Conservation (phyloP, 2,113 vertebrate genomes). For the Fregetta grallaria region DNA sequence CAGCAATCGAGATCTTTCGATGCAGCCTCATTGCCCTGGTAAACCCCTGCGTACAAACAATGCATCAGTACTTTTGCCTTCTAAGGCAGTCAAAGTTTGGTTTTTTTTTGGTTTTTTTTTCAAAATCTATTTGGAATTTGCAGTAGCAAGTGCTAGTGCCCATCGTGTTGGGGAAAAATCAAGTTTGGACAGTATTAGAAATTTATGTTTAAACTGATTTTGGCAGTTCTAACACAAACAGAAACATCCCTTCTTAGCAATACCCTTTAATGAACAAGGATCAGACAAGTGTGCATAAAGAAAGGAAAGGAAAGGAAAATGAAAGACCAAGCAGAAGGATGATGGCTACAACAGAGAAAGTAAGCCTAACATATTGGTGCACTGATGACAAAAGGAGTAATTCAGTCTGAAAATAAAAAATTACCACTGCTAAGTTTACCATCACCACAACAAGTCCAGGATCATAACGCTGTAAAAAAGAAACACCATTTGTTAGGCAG, state of each 20-base stretch:
- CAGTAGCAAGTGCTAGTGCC: conserved; percentile 83
- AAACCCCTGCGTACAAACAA: conserved; percentile 68
- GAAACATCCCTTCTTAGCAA: conserved; percentile 89
- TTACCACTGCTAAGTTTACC: conserved; percentile 99
- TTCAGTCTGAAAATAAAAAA: conserved; percentile 99
- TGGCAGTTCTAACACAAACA: conserved; percentile 82
- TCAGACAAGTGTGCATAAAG: conserved; percentile 92
- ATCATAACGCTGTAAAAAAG: conserved; percentile 99
- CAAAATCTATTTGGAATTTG: conserved; percentile 71
- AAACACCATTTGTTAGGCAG: conserved; percentile 99
- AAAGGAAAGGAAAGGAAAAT: conserved; percentile 90
- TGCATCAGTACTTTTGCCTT: conserved; percentile 79
- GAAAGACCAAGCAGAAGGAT: conserved; percentile 99
- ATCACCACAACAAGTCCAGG: conserved; percentile 99
- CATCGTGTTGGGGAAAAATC: conserved; percentile 74
- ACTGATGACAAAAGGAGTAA: conserved; percentile 98
- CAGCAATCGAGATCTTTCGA: conserved; percentile 42
- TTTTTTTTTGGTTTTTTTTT: background rate
- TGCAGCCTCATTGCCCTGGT: conserved; percentile 65
- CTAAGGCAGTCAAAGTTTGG: conserved; percentile 78
- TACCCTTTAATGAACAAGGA: conserved; percentile 93
- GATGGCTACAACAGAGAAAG: conserved; percentile 97
- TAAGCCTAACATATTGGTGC: conserved; percentile 99
- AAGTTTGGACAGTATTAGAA: conserved; percentile 82
- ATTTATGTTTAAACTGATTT: conserved; percentile 77